Evolutionary conservation across 2,797 vertebrate genomes (phyloP), one percentile per base, ranked within the genome.

Genomic region (Liparis tanakae): DNA sequence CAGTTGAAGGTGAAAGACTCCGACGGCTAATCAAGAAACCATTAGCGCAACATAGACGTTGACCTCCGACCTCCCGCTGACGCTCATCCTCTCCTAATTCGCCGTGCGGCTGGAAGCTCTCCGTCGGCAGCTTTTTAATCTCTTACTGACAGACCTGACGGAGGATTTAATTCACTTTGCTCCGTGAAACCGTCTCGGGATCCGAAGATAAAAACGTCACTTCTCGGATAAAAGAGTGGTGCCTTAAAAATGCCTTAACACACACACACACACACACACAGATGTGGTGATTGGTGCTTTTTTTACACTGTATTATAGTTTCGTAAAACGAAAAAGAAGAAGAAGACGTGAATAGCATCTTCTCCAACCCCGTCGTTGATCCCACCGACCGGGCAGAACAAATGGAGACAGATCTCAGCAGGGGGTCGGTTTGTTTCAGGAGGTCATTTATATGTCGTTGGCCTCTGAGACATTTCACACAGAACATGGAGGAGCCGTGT

Each of bases 371-470:
- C 62, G 39, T 76, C 63, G 86, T 83, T 78, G 81, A 76, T 80
- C 70, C 50, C 46, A n/a, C n/a, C n/a, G n/a, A n/a, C n/a, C n/a
- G n/a, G n/a, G n/a, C 71, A 66, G 56, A 44, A 66, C 72, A 76
- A 74, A 77, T 51, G 5, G 74, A 73, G 70, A 78, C 5, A 4
- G 64, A 78, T 79, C 69, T 37, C 77, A 58, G 54, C 33, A 37
- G 62, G 44, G 22, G 25, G 25, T 30, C 9, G 37, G 61, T 22
- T 66, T 85, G 70, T 85, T 83, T 80, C 61, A 17, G 56, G 53
- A 22, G 20, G 6, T 75, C 61, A 83, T 86, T 80, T 71, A 79
- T 77, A 66, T 74, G 34, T 59, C 73, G 57, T 70, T 79, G 70
- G n/a, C 20, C 54, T 77, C 70, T 70, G 4, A 44, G 68, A 57